A percentile compares a stretch with the other conserved stretches of the same genome.
Evolutionary conservation across 2,797 vertebrate species (phyloP).

Genomic region (Acanthiza pusilla): DNA sequence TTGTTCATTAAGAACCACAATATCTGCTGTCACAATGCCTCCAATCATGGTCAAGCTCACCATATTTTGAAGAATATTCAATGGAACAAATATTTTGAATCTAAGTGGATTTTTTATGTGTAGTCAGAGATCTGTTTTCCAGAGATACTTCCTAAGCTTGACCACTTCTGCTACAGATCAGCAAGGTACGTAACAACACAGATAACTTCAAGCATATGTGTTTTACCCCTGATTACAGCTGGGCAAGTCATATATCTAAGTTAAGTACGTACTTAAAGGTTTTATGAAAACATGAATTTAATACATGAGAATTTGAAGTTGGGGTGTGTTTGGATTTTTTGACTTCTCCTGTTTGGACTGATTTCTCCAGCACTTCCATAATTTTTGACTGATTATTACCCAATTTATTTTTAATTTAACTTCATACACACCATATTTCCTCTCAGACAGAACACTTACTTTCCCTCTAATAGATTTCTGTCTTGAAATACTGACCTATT

Average conservation of each 20-base stretch:
- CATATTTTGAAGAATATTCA: not conserved
- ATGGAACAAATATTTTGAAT: not conserved
- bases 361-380: constrained; percentile 20
- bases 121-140: not conserved
- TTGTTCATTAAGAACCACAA: not conserved
- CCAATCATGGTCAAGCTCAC: not conserved
- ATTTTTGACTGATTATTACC: constrained; percentile 32
- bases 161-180: not conserved
- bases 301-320: not conserved
- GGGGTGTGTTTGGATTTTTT: not conserved
- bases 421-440: not conserved
- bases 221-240: not conserved
- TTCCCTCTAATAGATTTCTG: constrained; percentile 10
- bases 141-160: not conserved
- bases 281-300: constrained; percentile 19
- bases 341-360: not conserved
- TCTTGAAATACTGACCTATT: constrained; percentile 45
- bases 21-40: not conserved
- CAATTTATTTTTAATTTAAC: constrained; percentile 49
- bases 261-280: not conserved
- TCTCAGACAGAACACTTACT: constrained; percentile 19
- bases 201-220: not conserved
- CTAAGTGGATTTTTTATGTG: not conserved
- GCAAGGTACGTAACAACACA: not conserved
- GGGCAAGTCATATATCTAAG: not conserved